Conservation (phyloP, 1,140 invertebrate species). For the Copidosoma floridanum region DNA sequence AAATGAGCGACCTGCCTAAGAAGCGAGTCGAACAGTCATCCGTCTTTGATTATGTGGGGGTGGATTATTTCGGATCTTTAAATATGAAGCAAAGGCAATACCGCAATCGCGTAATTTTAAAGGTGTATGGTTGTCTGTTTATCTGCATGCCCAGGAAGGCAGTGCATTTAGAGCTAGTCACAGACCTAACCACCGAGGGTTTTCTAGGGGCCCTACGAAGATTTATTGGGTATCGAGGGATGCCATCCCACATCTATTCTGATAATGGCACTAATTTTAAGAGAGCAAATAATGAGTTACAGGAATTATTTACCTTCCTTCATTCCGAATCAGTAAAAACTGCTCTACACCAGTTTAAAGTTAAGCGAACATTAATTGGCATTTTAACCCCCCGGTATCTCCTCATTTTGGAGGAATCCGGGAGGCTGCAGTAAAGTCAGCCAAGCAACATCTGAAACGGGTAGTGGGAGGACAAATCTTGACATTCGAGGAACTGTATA, state of each 20-base stretch:
- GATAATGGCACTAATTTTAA: background rate
- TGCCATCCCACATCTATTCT: background rate
- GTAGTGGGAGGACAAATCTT: constrained; percentile 28
- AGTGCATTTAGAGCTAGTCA: background rate
- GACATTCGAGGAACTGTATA: constrained; percentile 33
- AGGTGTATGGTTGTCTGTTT: background rate
- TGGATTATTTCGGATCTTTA: constrained; percentile 32
- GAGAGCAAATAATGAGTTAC: background rate
- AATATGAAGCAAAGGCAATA: no score
- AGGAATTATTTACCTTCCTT: background rate
- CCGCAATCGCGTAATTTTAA: background rate
- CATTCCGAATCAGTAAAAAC: background rate
- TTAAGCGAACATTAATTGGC: background rate
- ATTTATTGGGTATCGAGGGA: background rate
- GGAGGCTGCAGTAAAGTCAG: constrained; percentile 30
- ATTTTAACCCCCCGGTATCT: constrained; percentile 2
- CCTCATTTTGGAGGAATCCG: constrained; percentile 10
- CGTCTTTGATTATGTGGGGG: constrained; percentile 35
- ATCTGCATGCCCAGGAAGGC: background rate
- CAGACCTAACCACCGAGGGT: background rate
- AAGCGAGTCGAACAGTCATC: constrained; percentile 27
- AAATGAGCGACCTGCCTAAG: constrained; percentile 43
- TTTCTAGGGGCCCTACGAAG: background rate
- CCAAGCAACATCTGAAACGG: no score
- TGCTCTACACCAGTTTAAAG: no score